These are phyloP conservation scores for Dipodomys ordii DNA, from an alignment of 2,113 vertebrate genomes.

Conservation along the genomic window DNA sequence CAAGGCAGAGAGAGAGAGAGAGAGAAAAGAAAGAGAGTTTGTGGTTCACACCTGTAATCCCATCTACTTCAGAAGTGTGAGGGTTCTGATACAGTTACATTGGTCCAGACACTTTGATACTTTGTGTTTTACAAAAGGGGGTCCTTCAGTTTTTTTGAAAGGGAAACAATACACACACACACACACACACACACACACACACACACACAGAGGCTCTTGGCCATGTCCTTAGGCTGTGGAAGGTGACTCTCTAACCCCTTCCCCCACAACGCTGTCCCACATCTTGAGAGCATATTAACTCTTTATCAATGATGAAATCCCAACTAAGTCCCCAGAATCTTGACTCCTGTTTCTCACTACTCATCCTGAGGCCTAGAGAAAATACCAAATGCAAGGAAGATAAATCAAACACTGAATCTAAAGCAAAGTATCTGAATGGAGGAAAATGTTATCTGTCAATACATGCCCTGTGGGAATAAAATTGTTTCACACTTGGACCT, in stretches of 20 bases:
- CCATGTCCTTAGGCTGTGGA: not conserved
- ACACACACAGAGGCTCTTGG: not conserved
- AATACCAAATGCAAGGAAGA: not conserved
- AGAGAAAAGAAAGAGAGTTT: too few relatives aligned
- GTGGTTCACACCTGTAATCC: too few relatives aligned
- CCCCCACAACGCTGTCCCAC: not conserved
- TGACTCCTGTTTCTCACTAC: not conserved
- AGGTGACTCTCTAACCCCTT: not conserved
- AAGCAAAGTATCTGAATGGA: not conserved
- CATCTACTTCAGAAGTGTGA: not conserved
- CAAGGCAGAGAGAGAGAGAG: too few relatives aligned
- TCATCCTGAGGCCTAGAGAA: not conserved
- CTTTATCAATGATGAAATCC: not conserved
- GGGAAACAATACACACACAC: not conserved
- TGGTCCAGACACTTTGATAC: slow-evolving; percentile 14
- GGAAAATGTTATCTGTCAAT: not conserved
- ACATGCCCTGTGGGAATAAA: not conserved
- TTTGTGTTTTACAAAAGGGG: slow-evolving; percentile 60
- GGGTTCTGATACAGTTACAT: slow-evolving; percentile 6
- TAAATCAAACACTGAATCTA: not conserved
- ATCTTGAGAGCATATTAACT: not conserved
- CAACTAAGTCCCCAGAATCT: not conserved
- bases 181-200: not conserved
- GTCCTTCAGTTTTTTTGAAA: not conserved
- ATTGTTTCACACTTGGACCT: not conserved